Conservation (phyloP, 1,140 invertebrate genomes). For the Brachystomella parvula region DNA sequence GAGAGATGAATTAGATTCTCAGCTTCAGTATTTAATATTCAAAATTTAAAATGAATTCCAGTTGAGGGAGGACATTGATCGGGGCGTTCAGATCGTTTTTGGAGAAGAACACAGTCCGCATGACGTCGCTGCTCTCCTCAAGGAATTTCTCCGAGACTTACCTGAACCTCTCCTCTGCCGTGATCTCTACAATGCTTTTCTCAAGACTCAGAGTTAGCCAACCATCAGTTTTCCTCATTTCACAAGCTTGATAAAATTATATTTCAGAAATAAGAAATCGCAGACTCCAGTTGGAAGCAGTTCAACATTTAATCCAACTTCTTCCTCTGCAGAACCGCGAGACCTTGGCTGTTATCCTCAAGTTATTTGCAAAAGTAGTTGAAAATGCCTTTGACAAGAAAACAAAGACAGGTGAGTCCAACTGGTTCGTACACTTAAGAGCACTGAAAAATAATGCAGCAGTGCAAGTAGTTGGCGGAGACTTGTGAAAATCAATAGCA, state of each 20-base stretch:
- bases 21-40: background rate
- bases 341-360: slow-evolving; percentile 70
- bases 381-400: slow-evolving; percentile 60
- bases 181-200: slow-evolving; percentile 78
- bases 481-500: no score
- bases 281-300: slow-evolving; percentile 68
- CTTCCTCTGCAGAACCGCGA: slow-evolving; percentile 78
- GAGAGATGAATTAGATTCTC: slow-evolving; percentile 12
- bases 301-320: slow-evolving; percentile 73
- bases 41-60: slow-evolving; percentile 45
- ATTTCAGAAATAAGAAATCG: slow-evolving; percentile 48
- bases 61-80: slow-evolving; percentile 84
- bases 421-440: slow-evolving; percentile 1
- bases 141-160: slow-evolving; percentile 86
- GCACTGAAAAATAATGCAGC: no score
- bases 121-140: slow-evolving; percentile 83
- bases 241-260: background rate
- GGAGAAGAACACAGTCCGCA: slow-evolving; percentile 76
- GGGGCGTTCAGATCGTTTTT: slow-evolving; percentile 64
- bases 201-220: slow-evolving; percentile 78
- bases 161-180: slow-evolving; percentile 84
- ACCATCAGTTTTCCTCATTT: background rate
- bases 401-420: slow-evolving; percentile 22
- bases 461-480: no score
- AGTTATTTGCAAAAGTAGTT: slow-evolving; percentile 70